Evolutionary conservation across 2,113 vertebrate species (phyloP), one percentile per base, ranked within the genome.

Genomic region (Channa argus): DNA sequence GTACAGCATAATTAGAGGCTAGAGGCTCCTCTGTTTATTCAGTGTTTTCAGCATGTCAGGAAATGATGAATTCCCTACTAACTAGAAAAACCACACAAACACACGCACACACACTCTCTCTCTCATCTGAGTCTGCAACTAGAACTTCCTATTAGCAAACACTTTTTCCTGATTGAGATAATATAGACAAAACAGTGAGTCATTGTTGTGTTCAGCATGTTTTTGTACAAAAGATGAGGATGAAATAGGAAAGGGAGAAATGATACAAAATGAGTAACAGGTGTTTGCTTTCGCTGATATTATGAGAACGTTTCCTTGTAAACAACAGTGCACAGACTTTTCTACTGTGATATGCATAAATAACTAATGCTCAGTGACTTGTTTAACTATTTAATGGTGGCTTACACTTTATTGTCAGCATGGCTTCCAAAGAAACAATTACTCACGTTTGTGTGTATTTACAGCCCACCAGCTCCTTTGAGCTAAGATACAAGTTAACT

Each of bases 1-100:
- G 59, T 80, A 69, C 80, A 11, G 74, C 10, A 45, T 90, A 92
- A 93, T 92, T 90, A 92, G 80, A 85, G 77, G 73, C 67, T 79
- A 36, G 69, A 62, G 77, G 67, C 83, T 86, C 55, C 63, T 70
- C 64, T 90, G 84, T 92, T 89, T 89, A 75, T 86, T 82, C 72
- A 45, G 67, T 77, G 70, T 82, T 89, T 84, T 73, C 64, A 74
- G 33, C 79, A 51, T 69, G 88, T 86, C 85, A 79, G 70, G 73
- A 80, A 89, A 83, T 87, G 87, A 91, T 84, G 69, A 89, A 90
- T 87, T 60, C 59, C 51, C 69, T 12, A 14, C 70, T 59, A 84
- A 89, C 74, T 49, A 63, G 52, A 49, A 51, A 79, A 33, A 80
- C 24, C 69, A 78, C 78, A 79, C 38, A 67, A 49, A 80, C 44